Evolutionary conservation across 2,888 invertebrate genomes (phyloP), one percentile per base, ranked within the genome.

Genomic region (Andrena hattorfiana): DNA sequence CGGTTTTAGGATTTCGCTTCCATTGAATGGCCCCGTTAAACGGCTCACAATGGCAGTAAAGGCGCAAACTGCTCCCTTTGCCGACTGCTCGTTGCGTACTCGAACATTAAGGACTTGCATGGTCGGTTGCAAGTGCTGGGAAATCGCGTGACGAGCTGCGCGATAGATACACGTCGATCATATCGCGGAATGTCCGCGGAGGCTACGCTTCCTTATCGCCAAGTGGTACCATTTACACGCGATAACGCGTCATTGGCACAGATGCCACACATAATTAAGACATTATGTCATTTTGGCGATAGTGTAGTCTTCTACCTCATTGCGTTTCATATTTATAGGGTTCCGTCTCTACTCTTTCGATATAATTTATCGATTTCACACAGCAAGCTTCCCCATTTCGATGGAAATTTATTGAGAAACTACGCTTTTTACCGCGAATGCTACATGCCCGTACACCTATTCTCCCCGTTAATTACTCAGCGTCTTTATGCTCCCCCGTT

Each of bases 201-300:
- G 67, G 63, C 69, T 67, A 56, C 59, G 49, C 63, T 8, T 5
- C 30, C 74, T 87, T 87, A 87, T 87, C 87, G 69, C 23, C 83
- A 74, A 87, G 79, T 82, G 85, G 83, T 84, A 76, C 85, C 86
- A 81, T 88, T 86, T 80, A 82, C 83, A 68, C 51, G 75, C 82
- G 88, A 88, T 88, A 88, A 87, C 79, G 74, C 35, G 77, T 62
- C 77, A 79, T 88, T 83, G 85, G 81, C 86, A 86, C 86, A 85
- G 85, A 86, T 88, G 88, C 51, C 68, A 66, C 69, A 69, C 63
- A 32, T 78, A 84, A 87, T 88, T 84, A 82, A 86, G 85, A 87
- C 83, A 72, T 86, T 73, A 6, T 23, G n/a, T 13, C 49, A 23
- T 82, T 83, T 73, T 26, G 81, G 23, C 32, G 67, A 67, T 64